Evolutionary conservation across 2,113 vertebrate species (phyloP).

Genomic region (Strigops habroptila): DNA sequence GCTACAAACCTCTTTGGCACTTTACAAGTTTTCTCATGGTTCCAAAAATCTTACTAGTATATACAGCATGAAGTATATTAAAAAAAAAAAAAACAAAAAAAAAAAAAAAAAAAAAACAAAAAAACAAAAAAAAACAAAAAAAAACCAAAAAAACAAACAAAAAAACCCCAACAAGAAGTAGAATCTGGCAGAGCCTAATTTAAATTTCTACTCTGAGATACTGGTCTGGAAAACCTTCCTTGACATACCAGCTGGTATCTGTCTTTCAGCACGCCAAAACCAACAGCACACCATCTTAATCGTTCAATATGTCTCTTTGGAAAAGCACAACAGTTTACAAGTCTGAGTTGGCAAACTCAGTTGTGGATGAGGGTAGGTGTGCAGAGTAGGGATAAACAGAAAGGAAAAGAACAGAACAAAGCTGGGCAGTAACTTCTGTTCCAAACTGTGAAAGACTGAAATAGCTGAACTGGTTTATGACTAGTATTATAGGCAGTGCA

Average conservation of each 20-base stretch:
- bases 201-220: neutral
- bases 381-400: neutral
- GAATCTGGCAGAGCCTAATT: neutral
- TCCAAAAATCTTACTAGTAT: neutral
- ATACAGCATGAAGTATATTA: neutral
- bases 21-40: neutral
- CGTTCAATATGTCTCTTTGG: neutral
- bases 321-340: neutral
- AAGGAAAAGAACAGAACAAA: neutral
- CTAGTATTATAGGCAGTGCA: neutral
- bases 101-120: neutral
- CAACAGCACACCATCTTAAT: neutral
- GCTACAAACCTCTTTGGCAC: neutral
- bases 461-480: neutral
- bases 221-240: neutral
- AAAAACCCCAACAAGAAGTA: too few relatives aligned
- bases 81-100: neutral
- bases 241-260: neutral
- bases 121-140: neutral
- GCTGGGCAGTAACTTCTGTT: neutral
- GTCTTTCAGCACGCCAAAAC: neutral
- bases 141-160: too few relatives aligned
- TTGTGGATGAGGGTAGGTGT: neutral
- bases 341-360: neutral
- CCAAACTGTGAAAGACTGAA: neutral